Base-by-base conservation (phyloP, 1,140 invertebrate species). In the Neodiprion pinetum region DNA sequence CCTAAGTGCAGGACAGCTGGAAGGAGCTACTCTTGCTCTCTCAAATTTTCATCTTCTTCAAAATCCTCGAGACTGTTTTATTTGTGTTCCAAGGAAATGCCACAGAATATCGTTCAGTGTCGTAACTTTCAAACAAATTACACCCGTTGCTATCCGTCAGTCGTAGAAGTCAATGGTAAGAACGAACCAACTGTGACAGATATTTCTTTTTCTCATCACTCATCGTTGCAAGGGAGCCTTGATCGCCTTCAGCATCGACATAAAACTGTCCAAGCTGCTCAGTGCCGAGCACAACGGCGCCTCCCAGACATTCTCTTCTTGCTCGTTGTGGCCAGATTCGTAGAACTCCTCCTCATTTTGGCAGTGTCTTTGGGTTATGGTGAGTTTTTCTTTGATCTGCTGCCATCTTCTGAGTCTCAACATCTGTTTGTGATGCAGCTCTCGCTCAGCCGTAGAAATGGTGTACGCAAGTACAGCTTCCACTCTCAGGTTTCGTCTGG, bases 401-500 rank as follows among this genome's bases (percentile, higher is more conserved):
- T 87, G 84, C 88, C 88, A 90, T 47, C 81, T 86, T 47, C 78
- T 75, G 73, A 83, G 84, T 28, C 88, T 79, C 9, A 82, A 80
- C 28, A 85, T 78, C 75, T 90, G 88, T 74, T 87, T 89, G 7
- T 48, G 77, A 40, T 83, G 83, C 48, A 90, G 79, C 72, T 90
- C 87, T 12, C 67, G 67, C 73, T 90, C 86, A 1, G 89, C 88
- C 67, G 83, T 82, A 8, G 49, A 72, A 8, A 90, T 72, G 0
- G 89, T 83, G 67, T 80, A 80, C 4, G 83, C 80, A 10, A 90
- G 78, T 49, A 90, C 80, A 7, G 90, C 88, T 71, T 90, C 87
- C 47, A 89, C 79, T 3, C 88, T 84, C 7, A 90, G 78, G 80
- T 90, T 80, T 47, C 86, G 86, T 65, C 81, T 84, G 21, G 80